Evolutionary conservation across 2,888 invertebrate species (phyloP).

Genomic region (Eulithis testata): DNA sequence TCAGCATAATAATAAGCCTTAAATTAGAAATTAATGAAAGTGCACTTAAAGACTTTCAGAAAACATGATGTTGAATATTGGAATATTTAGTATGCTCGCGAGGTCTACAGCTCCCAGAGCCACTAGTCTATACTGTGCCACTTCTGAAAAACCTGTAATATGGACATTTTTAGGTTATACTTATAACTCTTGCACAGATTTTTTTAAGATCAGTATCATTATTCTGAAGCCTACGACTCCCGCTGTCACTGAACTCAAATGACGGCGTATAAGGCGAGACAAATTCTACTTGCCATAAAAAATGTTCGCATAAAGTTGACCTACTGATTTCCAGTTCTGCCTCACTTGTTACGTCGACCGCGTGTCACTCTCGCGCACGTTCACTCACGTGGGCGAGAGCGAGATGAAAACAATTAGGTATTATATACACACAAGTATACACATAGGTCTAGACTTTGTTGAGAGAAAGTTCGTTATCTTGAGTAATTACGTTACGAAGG

Average conservation of each 20-base stretch:
- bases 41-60: too few species aligned
- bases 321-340: constrained; percentile 51
- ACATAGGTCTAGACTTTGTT: constrained; percentile 55
- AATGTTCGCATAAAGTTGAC: constrained; percentile 40
- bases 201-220: not conserved
- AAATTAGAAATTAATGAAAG: too few species aligned
- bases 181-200: not conserved
- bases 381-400: constrained; percentile 46
- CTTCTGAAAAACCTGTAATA: not conserved
- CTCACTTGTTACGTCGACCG: constrained; percentile 53
- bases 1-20: too few species aligned
- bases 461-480: constrained; percentile 63
- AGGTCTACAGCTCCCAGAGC: too few species aligned
- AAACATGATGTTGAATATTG: too few species aligned
- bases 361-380: constrained; percentile 59
- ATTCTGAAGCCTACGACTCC: not conserved
- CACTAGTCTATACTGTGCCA: too few species aligned
- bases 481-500: constrained; percentile 35
- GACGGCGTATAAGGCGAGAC: constrained; percentile 23
- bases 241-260: constrained; percentile 23
- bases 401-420: constrained; percentile 49
- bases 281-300: constrained; percentile 22
- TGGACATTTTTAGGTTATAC: not conserved
- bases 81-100: too few species aligned
- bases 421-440: constrained; percentile 13